Evolutionary conservation across 2,113 vertebrate species (phyloP).

Genomic region (Nyctibius bracteatus): DNA sequence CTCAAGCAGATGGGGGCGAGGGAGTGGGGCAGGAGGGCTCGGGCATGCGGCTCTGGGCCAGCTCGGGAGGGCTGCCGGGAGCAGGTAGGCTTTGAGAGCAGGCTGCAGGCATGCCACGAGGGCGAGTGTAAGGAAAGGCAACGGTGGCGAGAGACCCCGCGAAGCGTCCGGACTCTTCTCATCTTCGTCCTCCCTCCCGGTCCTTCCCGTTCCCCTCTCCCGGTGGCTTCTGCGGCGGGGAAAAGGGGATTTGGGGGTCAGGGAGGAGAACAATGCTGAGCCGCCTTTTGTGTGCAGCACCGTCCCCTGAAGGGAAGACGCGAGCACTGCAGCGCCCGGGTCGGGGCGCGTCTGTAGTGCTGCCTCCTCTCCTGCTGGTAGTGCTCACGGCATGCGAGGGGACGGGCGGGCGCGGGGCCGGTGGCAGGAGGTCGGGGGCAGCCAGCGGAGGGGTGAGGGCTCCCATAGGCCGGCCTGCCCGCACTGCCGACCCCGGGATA

Average conservation of each 20-base stretch:
- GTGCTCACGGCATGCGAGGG: constrained; percentile 42
- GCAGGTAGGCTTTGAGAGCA: not conserved
- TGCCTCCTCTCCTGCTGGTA: constrained; percentile 51
- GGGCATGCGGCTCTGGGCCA: not conserved
- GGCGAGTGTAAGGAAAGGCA: not conserved
- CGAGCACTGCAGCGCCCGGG: not conserved
- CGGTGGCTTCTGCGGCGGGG: not conserved
- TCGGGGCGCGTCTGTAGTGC: constrained; percentile 30
- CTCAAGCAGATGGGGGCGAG: too few species aligned
- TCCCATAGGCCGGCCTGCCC: constrained; percentile 9
- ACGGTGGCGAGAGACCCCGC: not conserved
- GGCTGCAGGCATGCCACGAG: not conserved
- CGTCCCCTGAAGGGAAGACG: constrained; percentile 38
- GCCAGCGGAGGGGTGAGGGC: not conserved
- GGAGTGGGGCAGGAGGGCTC: not conserved
- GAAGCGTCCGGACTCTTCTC: not conserved
- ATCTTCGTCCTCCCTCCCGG: not conserved
- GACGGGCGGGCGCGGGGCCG: not conserved
- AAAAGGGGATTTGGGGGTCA: constrained; percentile 18
- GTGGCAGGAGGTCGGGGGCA: constrained; percentile 1
- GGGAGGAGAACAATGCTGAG: constrained; percentile 50
- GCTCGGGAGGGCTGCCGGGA: not conserved
- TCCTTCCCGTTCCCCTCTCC: not conserved
- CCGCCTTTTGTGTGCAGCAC: constrained; percentile 15
- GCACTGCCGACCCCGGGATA: constrained; percentile 11